Base-by-base conservation (phyloP, 92 coral and sea anemone species). In the Galaxea fascicularis region DNA sequence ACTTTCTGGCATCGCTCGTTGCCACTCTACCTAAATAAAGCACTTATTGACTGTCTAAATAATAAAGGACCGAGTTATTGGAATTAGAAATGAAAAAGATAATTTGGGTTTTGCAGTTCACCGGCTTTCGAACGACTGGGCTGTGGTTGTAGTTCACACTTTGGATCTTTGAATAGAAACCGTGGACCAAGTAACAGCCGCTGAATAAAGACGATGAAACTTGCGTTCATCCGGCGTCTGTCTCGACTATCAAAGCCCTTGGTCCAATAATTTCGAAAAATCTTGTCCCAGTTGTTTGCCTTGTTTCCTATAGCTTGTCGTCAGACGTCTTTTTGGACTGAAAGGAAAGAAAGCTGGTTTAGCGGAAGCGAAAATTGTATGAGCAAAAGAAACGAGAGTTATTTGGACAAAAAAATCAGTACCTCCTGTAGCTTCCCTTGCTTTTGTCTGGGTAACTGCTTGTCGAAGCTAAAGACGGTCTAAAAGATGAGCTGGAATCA, bases 401-500 rank as follows among this genome's bases (percentile, higher is more conserved):
- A n/a, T 21, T 27, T 8, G 29, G 10, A 60, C 24, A 60, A 12
- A 4, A 28, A 30, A 58, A 2, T 35, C 41, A 35, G 66, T 65
- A 94, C 98, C 98, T 94, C 49, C 88, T 54, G 79, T 86, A 94
- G 52, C 93, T 83, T 41, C 86, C 90, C 47, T 72, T 92, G 57
- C 85, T 89, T 82, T 87, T 82, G 54, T 90, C 95, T 22, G 90
- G 75, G 16, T 79, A 78, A 44, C 76, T 82, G 24, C 95, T 80
- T 35, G 98, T 89, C n/a, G 98, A 89, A 18, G 92, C 87, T 57
- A 92, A 85, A 20, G 98, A 94, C 0, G 98, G 95, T 68, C 95
- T 79, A 69, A 94, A 94, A 22, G 95, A 89, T 17, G 91, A 65
- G 66, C 95, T 89, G 20, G 97, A 94, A 71, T 94, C 98, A 18